phyloP scores from a whole-genome alignment of 2,797 vertebrate species.

The Halcyon smyrnensis region DNA sequence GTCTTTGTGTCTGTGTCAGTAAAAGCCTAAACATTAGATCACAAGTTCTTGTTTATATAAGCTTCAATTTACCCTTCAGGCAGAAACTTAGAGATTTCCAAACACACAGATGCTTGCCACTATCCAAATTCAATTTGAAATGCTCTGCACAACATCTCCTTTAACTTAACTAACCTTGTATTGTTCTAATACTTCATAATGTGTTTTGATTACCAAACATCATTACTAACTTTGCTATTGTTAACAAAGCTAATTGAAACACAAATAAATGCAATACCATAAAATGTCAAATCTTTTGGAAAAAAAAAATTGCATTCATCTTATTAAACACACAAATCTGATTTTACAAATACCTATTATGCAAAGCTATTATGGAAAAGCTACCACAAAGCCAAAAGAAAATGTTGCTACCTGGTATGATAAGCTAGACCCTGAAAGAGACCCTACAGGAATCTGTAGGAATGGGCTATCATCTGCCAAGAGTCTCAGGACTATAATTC shows the following conservation, averaged over 20 bases:
- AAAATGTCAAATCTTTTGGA: constrained; percentile 39
- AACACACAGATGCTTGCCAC: constrained; percentile 74
- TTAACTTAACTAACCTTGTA: constrained; percentile 69
- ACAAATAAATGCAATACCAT: constrained; percentile 48
- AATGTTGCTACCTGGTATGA: not conserved
- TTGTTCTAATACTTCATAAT: constrained; percentile 65
- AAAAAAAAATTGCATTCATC: not conserved
- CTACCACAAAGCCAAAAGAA: not conserved
- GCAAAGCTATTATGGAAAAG: not conserved
- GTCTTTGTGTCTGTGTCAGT: constrained; percentile 61
- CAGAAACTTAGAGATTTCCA: constrained; percentile 73
- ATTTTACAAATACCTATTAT: constrained; percentile 6
- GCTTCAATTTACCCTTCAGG: constrained; percentile 74
- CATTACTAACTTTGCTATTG: constrained; percentile 55
- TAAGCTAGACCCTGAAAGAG: not conserved
- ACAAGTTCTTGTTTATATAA: constrained; percentile 77
- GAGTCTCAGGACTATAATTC: not conserved
- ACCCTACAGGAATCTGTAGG: not conserved
- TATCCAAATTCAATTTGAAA: constrained; percentile 73
- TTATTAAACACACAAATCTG: constrained; percentile 19
- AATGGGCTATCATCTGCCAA: not conserved
- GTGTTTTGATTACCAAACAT: constrained; percentile 68
- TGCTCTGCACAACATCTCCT: constrained; percentile 69
- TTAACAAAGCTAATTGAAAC: constrained; percentile 56
- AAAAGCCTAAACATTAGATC: constrained; percentile 74